Conservation (phyloP, 2,113 vertebrate species). For the Podarcis muralis region DNA sequence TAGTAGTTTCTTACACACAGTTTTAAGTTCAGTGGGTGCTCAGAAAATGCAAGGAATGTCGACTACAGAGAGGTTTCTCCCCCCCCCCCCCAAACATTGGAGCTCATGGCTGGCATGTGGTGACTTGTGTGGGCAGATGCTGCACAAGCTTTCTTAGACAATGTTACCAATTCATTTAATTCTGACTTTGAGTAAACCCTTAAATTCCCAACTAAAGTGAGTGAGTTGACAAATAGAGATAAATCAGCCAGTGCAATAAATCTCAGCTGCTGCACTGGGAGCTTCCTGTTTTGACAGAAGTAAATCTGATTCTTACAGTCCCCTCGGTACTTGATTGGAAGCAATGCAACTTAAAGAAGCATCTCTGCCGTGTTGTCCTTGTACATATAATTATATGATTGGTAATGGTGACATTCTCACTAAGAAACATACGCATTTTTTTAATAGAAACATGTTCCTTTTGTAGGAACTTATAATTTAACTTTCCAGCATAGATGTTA, state of each 20-base stretch:
- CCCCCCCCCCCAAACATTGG: neutral
- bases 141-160: neutral
- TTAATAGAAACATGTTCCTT: neutral
- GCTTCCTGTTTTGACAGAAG: neutral
- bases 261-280: neutral
- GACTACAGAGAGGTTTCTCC: neutral
- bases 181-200: neutral
- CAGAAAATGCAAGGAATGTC: neutral
- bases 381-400: neutral
- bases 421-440: neutral
- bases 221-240: fast-evolving
- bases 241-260: fast-evolving
- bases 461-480: neutral
- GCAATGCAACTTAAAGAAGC: neutral
- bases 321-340: neutral
- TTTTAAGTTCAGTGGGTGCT: neutral
- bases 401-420: neutral
- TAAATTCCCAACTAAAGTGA: neutral
- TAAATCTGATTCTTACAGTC: neutral
- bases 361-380: neutral
- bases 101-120: neutral
- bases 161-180: neutral
- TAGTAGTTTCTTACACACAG: neutral
- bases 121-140: neutral
- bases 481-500: neutral